A percentile compares a stretch with the other conserved stretches of the same genome.
Evolutionary conservation across 2,888 invertebrate genomes (phyloP).

Genomic region (Stenurella melanura): DNA sequence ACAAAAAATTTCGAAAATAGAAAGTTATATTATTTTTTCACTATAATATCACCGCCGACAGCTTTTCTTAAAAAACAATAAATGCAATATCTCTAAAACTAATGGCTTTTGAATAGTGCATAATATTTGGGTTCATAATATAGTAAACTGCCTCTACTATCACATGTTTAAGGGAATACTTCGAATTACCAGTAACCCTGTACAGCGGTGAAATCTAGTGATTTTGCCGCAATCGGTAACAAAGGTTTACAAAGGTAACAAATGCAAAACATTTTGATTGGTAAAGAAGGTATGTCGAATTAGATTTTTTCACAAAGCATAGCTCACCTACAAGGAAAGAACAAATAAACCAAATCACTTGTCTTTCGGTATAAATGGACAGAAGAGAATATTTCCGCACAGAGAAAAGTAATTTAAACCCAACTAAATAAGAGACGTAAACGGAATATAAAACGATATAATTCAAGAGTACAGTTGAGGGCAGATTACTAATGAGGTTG

Average conservation of each 20-base stretch:
- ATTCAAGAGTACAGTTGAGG: conserved; percentile 22
- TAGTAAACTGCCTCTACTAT: no score
- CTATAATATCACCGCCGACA: no score
- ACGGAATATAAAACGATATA: conserved; percentile 25
- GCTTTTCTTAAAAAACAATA: no score
- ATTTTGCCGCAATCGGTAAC: neutral
- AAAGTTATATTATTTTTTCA: no score
- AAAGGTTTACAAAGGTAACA: neutral
- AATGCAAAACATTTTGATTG: neutral
- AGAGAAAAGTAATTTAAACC: conserved; percentile 1
- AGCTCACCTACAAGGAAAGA: neutral
- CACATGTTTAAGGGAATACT: no score
- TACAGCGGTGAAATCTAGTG: no score
- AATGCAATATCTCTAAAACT: no score
- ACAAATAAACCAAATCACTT: conserved; percentile 7
- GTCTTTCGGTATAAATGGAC: conserved; percentile 3
- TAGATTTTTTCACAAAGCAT: conserved; percentile 1
- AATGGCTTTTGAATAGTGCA: no score
- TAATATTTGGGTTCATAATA: no score
- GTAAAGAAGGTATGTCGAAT: neutral
- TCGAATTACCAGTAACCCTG: no score
- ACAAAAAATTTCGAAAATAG: no score
- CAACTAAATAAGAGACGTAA: conserved; percentile 13
- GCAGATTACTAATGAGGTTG: conserved; percentile 35
- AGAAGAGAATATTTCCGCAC: conserved; percentile 7